Evolutionary conservation across 2,113 vertebrate genomes (phyloP), one percentile per base, ranked within the genome.

Genomic region (Myrmecophaga tridactyla): DNA sequence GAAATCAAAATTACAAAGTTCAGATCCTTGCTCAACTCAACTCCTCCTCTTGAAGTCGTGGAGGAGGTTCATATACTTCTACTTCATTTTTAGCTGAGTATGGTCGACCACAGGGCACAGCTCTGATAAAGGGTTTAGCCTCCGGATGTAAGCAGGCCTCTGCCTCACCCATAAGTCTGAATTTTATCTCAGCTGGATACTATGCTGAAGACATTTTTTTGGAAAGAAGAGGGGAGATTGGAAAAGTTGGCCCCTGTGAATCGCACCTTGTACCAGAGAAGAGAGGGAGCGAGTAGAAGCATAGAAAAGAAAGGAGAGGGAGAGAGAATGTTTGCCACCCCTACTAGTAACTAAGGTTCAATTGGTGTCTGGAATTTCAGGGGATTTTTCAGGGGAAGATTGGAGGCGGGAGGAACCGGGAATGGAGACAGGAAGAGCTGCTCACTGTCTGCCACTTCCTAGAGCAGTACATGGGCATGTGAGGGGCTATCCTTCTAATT

Each of bases 81-180:
- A 17, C 12, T 29, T 89, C 69, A 14, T 53, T 78, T 93, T 89
- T 20, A 75, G 20, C 11, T 53, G n/a, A 76, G 13, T 34, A 4
- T 63, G 60, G 29, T 62, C 56, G 81, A 48, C 39, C 86, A 0
- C 27, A 78, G 14, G 4, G 20, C 18, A 39, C 14, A 53, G 41
- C 15, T 67, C 63, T 63, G 48, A 15, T 67, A 29, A 56, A 81
- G 27, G n/a, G 9, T 78, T n/a, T 78, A 48, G 41, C 4, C 56
- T 76, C 0, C 27, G 43, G 31, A 62, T 31, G 2, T 29, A 36
- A 10, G 9, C 0, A 0, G 34, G 9, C 15, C 20, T n/a, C 41
- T 69, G 46, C 34, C 1, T 21, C 17, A 81, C 34, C 4, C 25
- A 12, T 6, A 51, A 4, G 18, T 76, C 17, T 83, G 53, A 77